Evolutionary conservation across 2,888 invertebrate species (phyloP), one percentile per base, ranked within the genome.

Genomic region (Hecatera dysodea): DNA sequence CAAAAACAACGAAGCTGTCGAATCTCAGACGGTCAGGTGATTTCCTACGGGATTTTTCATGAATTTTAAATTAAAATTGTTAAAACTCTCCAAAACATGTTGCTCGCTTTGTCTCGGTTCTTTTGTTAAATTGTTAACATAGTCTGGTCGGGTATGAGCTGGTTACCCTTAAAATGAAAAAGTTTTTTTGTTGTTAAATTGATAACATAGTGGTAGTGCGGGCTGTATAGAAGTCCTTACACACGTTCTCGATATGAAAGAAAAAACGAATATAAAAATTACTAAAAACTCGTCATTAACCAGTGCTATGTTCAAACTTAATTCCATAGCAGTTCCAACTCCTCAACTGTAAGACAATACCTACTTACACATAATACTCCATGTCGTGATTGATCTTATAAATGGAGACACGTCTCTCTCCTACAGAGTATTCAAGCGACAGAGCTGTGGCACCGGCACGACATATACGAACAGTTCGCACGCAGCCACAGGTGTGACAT

Each of bases 1-100:
- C 11, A 50, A 44, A 46, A 50, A 57, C 48, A 65, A 78, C 8
- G 29, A 67, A 36, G 17, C 29, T 36, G 19, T 44, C 55, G 44
- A 61, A 70, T 39, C 60, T 61, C 44, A 2, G n/a, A 9, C 39
- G n/a, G 22, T 27, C 44, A 53, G 42, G 44, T 48, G 17, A 56
- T 22, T 64, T 73, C 50, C 59, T 22, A 19, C 5, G n/a, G 39
- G n/a, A 52, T 27, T 55, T 68, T 44, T 8, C 17, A 67, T 44
- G 33, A 48, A 50, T 60, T 56, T 73, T 67, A 15, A 75, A 67
- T 75, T 22, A 59, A 59, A 42, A 48, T 55, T 48, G 33, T 75
- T 55, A 39, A 66, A 42, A 59, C 46, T 22, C 15, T 57, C 7
- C n/a, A 24, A 22, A 29, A 19, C 50, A 52, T 50, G 57, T n/a